Conservation (phyloP, 2,797 vertebrate species). For the Ctenosaura bakeri region DNA sequence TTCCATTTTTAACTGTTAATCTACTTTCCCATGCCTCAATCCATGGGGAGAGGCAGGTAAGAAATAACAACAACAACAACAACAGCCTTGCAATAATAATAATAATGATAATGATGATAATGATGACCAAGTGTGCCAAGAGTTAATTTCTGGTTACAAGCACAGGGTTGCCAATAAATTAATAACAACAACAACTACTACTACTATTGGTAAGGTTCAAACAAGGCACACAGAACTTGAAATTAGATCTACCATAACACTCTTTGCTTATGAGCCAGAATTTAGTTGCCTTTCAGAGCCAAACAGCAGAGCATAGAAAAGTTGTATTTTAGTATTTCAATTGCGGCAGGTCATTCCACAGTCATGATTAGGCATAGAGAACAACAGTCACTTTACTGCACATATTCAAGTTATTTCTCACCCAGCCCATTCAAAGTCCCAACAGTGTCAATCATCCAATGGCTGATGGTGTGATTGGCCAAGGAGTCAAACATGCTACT, state of each 20-base stretch:
- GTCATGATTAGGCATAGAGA: fast-evolving
- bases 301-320: neutral
- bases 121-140: too few species aligned
- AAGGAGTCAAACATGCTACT: constrained; percentile 98
- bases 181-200: too few species aligned
- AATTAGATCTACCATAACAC: neutral
- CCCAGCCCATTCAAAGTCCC: constrained; percentile 92
- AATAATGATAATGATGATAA: too few species aligned
- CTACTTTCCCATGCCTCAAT: too few species aligned
- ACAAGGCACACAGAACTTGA: constrained; percentile 31
- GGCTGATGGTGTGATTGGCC: constrained; percentile 95
- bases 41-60: too few species aligned
- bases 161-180: too few species aligned
- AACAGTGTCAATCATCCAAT: constrained; percentile 90
- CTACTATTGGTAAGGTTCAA: neutral
- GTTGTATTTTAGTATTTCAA: too few species aligned
- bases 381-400: fast-evolving
- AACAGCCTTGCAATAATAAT: too few species aligned
- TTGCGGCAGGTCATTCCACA: neutral
- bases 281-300: constrained; percentile 23
- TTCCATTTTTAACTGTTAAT: too few species aligned
- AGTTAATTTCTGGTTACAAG: too few species aligned
- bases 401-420: constrained; percentile 70
- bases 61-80: too few species aligned
- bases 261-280: constrained; percentile 19